Evolutionary conservation across 2,113 vertebrate genomes (phyloP), one percentile per base, ranked within the genome.

Genomic region (Aix galericulata): DNA sequence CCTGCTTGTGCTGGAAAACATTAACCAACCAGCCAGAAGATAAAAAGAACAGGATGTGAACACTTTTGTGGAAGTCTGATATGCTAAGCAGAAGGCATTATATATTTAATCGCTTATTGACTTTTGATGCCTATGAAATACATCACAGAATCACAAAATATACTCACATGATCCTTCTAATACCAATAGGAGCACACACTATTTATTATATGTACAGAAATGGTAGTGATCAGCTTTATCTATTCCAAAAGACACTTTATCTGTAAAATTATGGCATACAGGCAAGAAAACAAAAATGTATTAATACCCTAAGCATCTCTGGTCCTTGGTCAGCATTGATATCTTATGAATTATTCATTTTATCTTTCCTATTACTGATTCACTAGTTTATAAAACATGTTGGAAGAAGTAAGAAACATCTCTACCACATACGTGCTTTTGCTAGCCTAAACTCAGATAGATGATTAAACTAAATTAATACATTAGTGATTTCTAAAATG

Each of bases 391-490:
- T 42, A 78, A 60, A 89, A 46, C 32, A 58, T 5, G 31, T 17
- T 87, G 34, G 71, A 89, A 87, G 38, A 68, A 75, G 26, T 8
- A 75, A 22, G 38, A 88, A 84, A 52, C 27, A 48, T 46, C 34
- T 68, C 69, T 52, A 64, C 34, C 22, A 56, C 12, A 17, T 32
- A 38, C 3, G 5, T 38, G 20, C 21, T 69, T 76, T 84, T 53
- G 25, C 56, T 46, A 89, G 25, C 48, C 50, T 42, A 75, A 71
- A 86, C 25, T 36, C 69, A 86, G 68, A 78, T 2, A 84, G 34
- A 84, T 82, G 38, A 92, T 87, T 87, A 91, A 93, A 32, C 14
- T 82, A 77, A 76, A 27, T 76, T 83, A 92, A 84, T 85, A 89
- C 17, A 91, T 34, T 53, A 69, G 13, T 79, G 66, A 82, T 89